A percentile compares a stretch with the other conserved stretches of the same genome.
Evolutionary conservation across 2,888 invertebrate genomes (phyloP).

Genomic region (Rambutsinella grinnellia): DNA sequence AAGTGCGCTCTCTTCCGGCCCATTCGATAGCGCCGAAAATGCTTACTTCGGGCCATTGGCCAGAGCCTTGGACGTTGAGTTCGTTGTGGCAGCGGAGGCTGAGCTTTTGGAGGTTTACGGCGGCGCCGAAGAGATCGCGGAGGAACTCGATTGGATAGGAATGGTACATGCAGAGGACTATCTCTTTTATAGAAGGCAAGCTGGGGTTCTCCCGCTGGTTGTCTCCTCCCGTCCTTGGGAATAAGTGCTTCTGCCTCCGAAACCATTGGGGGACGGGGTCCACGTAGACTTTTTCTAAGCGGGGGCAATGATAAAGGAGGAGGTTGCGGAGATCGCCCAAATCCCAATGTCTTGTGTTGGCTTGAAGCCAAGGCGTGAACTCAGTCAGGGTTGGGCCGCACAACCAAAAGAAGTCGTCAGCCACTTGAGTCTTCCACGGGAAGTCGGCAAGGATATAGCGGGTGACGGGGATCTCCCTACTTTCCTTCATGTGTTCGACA

Average conservation of each 20-base stretch:
- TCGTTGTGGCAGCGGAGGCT: constrained; percentile 37
- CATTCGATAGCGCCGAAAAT: constrained; percentile 34
- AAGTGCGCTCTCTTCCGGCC: constrained; percentile 29
- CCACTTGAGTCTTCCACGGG: constrained; percentile 42
- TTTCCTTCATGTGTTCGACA: constrained; percentile 41
- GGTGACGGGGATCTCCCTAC: constrained; percentile 28
- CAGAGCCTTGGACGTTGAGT: constrained; percentile 27
- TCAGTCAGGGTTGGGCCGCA: constrained; percentile 37
- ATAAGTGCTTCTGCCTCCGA: constrained; percentile 35
- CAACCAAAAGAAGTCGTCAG: constrained; percentile 42
- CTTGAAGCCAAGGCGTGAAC: constrained; percentile 41
- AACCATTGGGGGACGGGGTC: constrained; percentile 38
- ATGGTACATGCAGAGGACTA: constrained; percentile 22
- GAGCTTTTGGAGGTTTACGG: constrained; percentile 29
- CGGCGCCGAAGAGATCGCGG: constrained; percentile 27
- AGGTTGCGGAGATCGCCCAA: constrained; percentile 32
- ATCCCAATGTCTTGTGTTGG: constrained; percentile 35
- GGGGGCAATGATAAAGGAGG: constrained; percentile 35
- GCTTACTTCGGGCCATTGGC: constrained; percentile 33
- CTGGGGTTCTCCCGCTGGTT: constrained; percentile 18
- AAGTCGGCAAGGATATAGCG: constrained; percentile 33
- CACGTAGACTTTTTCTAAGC: constrained; percentile 32
- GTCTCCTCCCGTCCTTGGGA: constrained; percentile 25
- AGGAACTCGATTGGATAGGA: constrained; percentile 32
- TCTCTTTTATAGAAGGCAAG: constrained; percentile 18